Evolutionary conservation across 2,888 invertebrate genomes (phyloP), one percentile per base, ranked within the genome.

Genomic region (Clistopyga incitator): DNA sequence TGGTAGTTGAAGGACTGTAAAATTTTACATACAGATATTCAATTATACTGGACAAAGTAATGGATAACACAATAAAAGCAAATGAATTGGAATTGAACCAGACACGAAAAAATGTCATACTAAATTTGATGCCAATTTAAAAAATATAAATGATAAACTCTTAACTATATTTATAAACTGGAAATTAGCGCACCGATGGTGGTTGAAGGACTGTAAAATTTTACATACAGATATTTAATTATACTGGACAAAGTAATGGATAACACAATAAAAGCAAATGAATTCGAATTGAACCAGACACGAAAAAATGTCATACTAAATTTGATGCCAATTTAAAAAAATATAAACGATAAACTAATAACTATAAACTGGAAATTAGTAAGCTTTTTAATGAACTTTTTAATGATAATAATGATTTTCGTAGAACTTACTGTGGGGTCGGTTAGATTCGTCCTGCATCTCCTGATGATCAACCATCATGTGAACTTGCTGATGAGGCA

Each of bases 1-100:
- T 90, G 97, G 96, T 80, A 97, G 97, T 93, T 97, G 97, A 91
- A 97, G 96, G 92, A 96, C 97, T 97, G 94, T 56, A 94, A 94
- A 89, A 87, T 81, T 54, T 47, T 20, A 50, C 47, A 81, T 86
- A 88, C 85, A 50, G 4, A n/a, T 71, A 77, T 76, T 85, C 76
- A 83, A 77, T 47, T 54, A 72, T 54, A 25, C 23, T 65, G 18
- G 2, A 45, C n/a, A 11, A 13, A 61, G 20, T 18, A 42, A 38
- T 13, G 45, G n/a, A 67, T 47, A 2, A 8, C 34, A 23, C 45
- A n/a, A 54, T 20, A 68, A 23, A 20, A 50, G 25, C 8, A 67
- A 47, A 20, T 50, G 10, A 42, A 20, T 42, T 64, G 42, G 1
- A 42, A 47, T 38, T 10, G 6, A 34, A 8, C 38, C 38, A 38